Base-by-base conservation (phyloP, 2,113 vertebrate genomes). In the Heliornis fulica region DNA sequence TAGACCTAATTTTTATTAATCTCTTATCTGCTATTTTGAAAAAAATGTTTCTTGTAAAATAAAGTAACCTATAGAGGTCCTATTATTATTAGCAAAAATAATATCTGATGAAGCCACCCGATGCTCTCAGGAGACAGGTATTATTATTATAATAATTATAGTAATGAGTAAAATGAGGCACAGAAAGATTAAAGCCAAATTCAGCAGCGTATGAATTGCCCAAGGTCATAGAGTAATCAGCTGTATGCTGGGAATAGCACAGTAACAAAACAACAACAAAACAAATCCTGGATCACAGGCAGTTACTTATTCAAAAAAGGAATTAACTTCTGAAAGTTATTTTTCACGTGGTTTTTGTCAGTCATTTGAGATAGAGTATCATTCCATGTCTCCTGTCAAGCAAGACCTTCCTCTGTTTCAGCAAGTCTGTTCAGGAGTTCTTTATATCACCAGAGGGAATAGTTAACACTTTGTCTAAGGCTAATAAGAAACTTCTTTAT, bases 141-240 rank as follows among this genome's bases (percentile, higher is more conserved):
- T 95, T 91, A 83, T 95, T 91, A 90, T 94, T 95, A 74, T 74
- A 63, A 76, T 81, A 78, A 86, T 93, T 94, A 88, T 74, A 80
- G 38, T 92, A 94, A 96, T 83, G 56, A 93, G 34, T 74, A 95
- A 95, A 96, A 87, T 48, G 34, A 95, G 40, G 26, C 45, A 91
- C 36, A 76, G 63, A 63, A 85, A 46, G 38, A 94, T 92, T 91
- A 87, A 81, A 43, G 64, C 43, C 59, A 71, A 90, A 83, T 69
- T 86, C 71, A 81, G 12, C 51, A 95, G 26, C 4, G 1, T 80
- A 36, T 74, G 38, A 95, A 70, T 88, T 88, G 50, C 46, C 28
- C 83, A 90, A 94, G 96, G 94, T 96, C 85, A 89, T 7, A 29
- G 51, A 94, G 29, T 54, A 90, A 93, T 92, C 85, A 68, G 26